Percentiles rank a stretch among this genome's conserved stretches.
phyloP scores from a whole-genome alignment of 2,113 vertebrate species.

The Hippocampus barbouri region DNA sequence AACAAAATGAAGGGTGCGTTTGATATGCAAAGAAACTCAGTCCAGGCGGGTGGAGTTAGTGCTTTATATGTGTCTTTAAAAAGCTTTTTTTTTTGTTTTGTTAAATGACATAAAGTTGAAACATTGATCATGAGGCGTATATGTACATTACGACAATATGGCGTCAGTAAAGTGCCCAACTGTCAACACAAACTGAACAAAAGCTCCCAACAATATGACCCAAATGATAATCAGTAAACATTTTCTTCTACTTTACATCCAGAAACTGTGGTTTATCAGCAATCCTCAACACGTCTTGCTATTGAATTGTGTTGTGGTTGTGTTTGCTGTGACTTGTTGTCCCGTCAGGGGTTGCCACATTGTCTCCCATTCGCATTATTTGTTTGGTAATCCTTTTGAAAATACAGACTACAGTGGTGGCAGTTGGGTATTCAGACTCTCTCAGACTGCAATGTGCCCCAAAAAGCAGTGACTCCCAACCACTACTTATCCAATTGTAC shows the following conservation, averaged over 20 bases:
- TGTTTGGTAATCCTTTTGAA: neutral
- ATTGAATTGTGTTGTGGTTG: neutral
- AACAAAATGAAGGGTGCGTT: neutral
- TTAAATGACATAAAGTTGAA: slow-evolving; percentile 32
- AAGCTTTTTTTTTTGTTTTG: slow-evolving; percentile 30
- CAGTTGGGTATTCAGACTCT: too few species aligned
- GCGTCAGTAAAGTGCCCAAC: neutral
- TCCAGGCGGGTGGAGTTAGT: slow-evolving; percentile 39
- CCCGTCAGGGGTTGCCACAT: neutral
- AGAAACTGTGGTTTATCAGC: neutral
- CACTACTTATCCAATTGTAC: too few species aligned
- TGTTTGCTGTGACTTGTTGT: too few species aligned
- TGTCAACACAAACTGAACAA: neutral
- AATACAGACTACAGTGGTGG: neutral
- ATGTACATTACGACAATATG: slow-evolving; percentile 49
- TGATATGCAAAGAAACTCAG: neutral
- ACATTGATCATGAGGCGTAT: slow-evolving; percentile 51
- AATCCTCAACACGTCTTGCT: neutral
- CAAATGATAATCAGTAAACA: neutral
- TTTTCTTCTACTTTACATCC: neutral
- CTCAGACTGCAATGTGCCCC: too few species aligned
- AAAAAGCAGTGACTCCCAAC: too few species aligned
- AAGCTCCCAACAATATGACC: neutral
- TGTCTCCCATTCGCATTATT: neutral
- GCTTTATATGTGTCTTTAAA: slow-evolving; percentile 59